Evolutionary conservation across 2,113 vertebrate species (phyloP), one percentile per base, ranked within the genome.

Genomic region (Sceloporus tristichus): DNA sequence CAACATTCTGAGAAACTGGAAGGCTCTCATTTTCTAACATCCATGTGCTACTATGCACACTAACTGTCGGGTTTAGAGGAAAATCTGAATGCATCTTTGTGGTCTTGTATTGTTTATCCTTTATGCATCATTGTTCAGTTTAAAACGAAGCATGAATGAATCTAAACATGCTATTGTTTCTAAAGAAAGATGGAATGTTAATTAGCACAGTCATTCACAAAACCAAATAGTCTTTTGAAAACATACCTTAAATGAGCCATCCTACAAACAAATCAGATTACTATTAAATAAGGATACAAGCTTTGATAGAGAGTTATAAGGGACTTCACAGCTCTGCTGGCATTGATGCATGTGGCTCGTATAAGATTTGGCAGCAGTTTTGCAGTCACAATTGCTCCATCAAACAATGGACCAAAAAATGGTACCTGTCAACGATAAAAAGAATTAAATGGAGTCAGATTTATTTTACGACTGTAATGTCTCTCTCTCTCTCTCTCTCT

Each of bases 261-360:
- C 71, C 82, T 56, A 19, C 9, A 84, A 91, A 1, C 85, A 84
- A 78, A 53, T 21, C 54, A 84, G 3, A 82, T 19, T 77, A 34
- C 0, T 14, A 53, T 54, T 21, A 88, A 21, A 89, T 97, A 99
- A 99, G 98, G 99, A 99, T 99, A 99, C 99, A 99, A 99, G 97
- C 98, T 99, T 97, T 99, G 99, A 97, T 99, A 99, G 86, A 99
- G 99, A 0, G 98, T 98, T 93, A 99, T 98, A 79, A 98, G 98
- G 73, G 98, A 99, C 96, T 99, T 99, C 95, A 99, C 98, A 0
- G 99, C 98, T 96, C 98, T 97, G 97, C 99, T 99, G 97, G 99
- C 98, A 1, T 99, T 99, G 97, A 99, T 98, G 95, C 99, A 99
- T 0, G 99, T 99, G 96, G 98, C 98, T 91, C 98, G 98, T 71